A percentile compares a stretch with the other conserved stretches of the same genome.
These are phyloP conservation scores for Tympanuchus pallidicinctus DNA, from an alignment of 2,113 vertebrate genomes.

Conservation along the genomic window DNA sequence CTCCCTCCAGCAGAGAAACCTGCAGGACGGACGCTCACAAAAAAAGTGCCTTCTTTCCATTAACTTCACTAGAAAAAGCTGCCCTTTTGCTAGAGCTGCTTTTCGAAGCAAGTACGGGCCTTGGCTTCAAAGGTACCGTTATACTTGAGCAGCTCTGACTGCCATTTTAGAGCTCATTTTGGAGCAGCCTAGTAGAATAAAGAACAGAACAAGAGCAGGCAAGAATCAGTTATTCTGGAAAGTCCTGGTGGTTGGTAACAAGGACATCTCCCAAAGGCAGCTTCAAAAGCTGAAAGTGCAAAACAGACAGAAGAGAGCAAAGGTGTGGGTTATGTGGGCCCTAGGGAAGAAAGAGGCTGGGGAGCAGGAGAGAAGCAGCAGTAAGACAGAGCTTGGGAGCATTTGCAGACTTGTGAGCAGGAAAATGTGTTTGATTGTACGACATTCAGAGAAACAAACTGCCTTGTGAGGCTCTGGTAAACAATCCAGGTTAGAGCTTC, in stretches of 20 bases:
- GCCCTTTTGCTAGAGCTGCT: not conserved
- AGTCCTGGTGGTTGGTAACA: not conserved
- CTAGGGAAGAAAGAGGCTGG: not conserved
- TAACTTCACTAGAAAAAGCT: conserved; percentile 6
- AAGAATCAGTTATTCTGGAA: not conserved
- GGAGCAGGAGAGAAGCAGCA: not conserved
- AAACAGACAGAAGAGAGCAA: not conserved
- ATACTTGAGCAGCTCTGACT: not conserved
- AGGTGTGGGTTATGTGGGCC: rapidly evolving
- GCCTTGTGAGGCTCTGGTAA: not conserved
- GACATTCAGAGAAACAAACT: not conserved
- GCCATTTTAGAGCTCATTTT: not conserved
- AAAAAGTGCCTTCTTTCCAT: not conserved
- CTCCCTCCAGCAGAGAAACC: not conserved
- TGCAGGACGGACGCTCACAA: not conserved
- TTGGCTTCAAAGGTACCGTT: not conserved
- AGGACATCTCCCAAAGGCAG: not conserved
- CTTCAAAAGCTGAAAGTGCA: not conserved
- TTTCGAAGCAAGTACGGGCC: not conserved
- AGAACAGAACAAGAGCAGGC: not conserved
- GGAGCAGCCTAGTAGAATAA: not conserved
- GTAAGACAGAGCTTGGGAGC: not conserved
- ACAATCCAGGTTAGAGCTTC: not conserved
- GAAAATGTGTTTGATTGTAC: not conserved
- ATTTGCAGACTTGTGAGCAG: not conserved